Percentiles rank a stretch among this genome's conserved stretches.
These are phyloP conservation scores for Zenarchopterus dispar DNA, from an alignment of 2,797 vertebrate genomes.

Conservation along the genomic window DNA sequence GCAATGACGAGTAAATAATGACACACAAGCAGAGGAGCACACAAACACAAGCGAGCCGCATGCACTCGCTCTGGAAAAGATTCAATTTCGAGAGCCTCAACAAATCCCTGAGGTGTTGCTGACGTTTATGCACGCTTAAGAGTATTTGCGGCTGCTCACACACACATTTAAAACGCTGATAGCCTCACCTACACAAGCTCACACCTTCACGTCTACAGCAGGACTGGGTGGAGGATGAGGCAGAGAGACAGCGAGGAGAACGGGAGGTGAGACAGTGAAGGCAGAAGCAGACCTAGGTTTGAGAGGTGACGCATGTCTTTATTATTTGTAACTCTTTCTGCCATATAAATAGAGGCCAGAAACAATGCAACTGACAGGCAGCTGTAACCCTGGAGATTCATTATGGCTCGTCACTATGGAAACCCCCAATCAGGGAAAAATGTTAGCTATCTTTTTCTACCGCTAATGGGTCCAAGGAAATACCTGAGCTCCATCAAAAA, in stretches of 20 bases:
- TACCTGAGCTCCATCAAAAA: conserved; percentile 59
- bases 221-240: conserved; percentile 30
- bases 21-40: conserved; percentile 16
- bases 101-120: conserved; percentile 74
- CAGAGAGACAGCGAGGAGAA: conserved; percentile 48
- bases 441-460: conserved; percentile 55
- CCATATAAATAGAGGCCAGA: conserved; percentile 63
- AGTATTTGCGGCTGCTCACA: conserved; percentile 66
- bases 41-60: conserved; percentile 6
- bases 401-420: conserved; percentile 80
- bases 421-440: conserved; percentile 75
- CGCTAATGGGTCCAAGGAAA: conserved; percentile 69
- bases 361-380: conserved; percentile 75
- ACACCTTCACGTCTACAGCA: conserved; percentile 45
- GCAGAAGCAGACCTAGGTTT: conserved; percentile 38
- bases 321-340: conserved; percentile 65
- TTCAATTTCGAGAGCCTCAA: conserved; percentile 69
- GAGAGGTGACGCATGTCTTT: conserved; percentile 51
- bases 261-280: conserved; percentile 48
- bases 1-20: conserved; percentile 29
- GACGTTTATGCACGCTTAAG: conserved; percentile 66
- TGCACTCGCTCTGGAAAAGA: conserved; percentile 60
- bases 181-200: conserved; percentile 37
- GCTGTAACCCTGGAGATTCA: conserved; percentile 80
- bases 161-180: conserved; percentile 27